A percentile compares a stretch with the other conserved stretches of the same genome.
These are phyloP conservation scores for Phylloscopus trochilus DNA, from an alignment of 2,113 vertebrate genomes.

Conservation along the genomic window DNA sequence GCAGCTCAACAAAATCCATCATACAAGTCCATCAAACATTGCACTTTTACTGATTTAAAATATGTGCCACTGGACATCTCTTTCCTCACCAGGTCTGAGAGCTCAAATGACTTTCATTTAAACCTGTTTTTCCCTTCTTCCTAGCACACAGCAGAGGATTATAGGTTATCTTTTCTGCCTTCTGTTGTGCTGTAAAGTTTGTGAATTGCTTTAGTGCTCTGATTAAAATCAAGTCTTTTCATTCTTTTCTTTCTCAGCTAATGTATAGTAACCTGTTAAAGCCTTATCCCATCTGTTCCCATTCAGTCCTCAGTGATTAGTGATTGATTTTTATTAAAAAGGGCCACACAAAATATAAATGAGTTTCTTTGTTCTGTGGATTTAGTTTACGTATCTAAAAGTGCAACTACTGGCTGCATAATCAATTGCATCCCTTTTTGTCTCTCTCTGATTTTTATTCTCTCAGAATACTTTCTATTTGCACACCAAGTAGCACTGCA, in stretches of 20 bases:
- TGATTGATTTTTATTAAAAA: constrained; percentile 31
- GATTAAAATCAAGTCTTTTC: constrained; percentile 44
- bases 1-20: background rate
- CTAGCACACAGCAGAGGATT: background rate
- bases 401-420: background rate
- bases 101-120: background rate
- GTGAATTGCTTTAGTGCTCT: constrained; percentile 24
- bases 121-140: background rate
- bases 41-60: background rate
- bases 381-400: background rate
- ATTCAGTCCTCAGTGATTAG: background rate
- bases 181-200: constrained; percentile 28
- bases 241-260: constrained; percentile 31
- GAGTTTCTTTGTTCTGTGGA: background rate
- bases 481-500: background rate
- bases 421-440: background rate
- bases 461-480: background rate
- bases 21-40: background rate
- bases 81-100: background rate
- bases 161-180: constrained; percentile 5
- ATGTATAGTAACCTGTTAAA: constrained; percentile 12
- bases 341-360: constrained; percentile 16
- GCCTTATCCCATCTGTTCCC: constrained; percentile 1
- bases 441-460: background rate
- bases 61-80: background rate